phyloP scores from a whole-genome alignment of 2,113 vertebrate genomes.

The Typhlomys cinereus region DNA sequence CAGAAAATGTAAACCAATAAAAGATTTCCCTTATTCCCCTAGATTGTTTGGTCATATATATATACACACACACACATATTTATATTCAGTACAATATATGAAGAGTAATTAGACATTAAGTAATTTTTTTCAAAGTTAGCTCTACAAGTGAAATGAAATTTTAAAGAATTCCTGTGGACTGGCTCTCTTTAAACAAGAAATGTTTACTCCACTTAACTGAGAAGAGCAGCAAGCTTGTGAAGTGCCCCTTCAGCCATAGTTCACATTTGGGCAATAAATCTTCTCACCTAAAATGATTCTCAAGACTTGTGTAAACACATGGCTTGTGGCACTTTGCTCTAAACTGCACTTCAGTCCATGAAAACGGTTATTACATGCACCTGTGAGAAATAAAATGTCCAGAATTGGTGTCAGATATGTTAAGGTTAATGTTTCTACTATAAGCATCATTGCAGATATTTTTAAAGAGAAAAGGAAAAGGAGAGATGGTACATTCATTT shows the following conservation, averaged over 20 bases:
- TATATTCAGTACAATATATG: too few species aligned
- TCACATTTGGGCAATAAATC: slow-evolving; percentile 33
- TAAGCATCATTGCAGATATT: background rate
- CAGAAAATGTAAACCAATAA: too few species aligned
- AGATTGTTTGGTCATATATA: too few species aligned
- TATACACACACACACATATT: too few species aligned
- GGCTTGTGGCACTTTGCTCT: background rate
- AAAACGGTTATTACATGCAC: background rate
- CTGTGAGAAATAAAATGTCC: background rate
- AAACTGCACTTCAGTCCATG: background rate
- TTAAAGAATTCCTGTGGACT: background rate
- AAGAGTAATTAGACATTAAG: too few species aligned
- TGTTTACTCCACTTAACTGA: background rate
- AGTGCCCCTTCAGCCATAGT: background rate
- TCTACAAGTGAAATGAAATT: background rate
- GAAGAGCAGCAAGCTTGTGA: background rate
- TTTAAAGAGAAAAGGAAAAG: background rate
- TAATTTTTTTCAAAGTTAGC: background rate
- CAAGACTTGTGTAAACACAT: slow-evolving; percentile 28
- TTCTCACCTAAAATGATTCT: slow-evolving; percentile 19
- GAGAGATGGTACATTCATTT: background rate
- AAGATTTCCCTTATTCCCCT: too few species aligned
- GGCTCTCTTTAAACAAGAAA: background rate
- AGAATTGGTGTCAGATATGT: slow-evolving; percentile 3
- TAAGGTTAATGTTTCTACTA: background rate